Conservation (phyloP, 2,888 invertebrate species). For the Cantharis flavilabris region DNA sequence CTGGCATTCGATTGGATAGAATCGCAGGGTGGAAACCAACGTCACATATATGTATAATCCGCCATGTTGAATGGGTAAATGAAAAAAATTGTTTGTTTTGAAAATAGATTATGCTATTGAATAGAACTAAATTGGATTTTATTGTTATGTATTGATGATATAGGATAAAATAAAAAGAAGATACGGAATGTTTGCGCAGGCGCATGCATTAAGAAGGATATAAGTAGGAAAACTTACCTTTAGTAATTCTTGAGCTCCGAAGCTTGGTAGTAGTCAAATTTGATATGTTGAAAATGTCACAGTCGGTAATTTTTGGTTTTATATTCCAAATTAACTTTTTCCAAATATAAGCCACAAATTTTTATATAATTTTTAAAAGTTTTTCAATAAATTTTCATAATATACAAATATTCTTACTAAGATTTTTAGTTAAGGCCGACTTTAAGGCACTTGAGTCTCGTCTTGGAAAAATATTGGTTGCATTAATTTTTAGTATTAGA, state of each 20-base stretch:
- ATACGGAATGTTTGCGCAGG: not conserved
- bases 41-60: conserved; percentile 37
- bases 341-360: conserved; percentile 49
- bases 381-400: conserved; percentile 47
- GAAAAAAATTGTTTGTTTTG: not conserved
- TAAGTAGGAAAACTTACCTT: not conserved
- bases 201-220: not conserved
- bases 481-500: not conserved
- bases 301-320: conserved; percentile 34
- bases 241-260: not conserved
- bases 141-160: not conserved
- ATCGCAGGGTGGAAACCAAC: conserved; percentile 24
- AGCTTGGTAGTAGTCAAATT: conserved; percentile 4
- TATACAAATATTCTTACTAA: conserved; percentile 53
- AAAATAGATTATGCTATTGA: not conserved
- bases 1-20: conserved; percentile 29
- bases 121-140: not conserved
- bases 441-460: conserved; percentile 56
- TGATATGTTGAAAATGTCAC: conserved; percentile 35
- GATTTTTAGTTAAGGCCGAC: conserved; percentile 53
- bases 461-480: conserved; percentile 51
- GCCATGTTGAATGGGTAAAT: conserved; percentile 35
- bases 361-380: conserved; percentile 39
- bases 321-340: conserved; percentile 39
- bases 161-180: not conserved